Conservation (phyloP, 2,113 vertebrate species). For the Calyptommatus sinebrachiatus region DNA sequence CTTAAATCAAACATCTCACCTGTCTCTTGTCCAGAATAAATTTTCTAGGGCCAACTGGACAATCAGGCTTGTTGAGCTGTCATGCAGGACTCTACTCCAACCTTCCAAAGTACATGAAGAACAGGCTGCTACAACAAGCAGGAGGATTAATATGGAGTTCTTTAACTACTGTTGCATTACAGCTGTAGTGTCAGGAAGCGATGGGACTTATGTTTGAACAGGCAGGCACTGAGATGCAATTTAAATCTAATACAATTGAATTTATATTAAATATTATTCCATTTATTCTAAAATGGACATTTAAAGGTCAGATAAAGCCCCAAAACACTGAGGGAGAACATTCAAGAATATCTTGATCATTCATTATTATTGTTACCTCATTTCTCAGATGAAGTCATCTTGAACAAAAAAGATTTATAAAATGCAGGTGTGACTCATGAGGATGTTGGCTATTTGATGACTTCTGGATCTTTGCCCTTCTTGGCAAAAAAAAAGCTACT, state of each 20-base stretch:
- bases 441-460: no score
- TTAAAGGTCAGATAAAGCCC: not conserved
- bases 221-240: not conserved
- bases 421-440: not conserved
- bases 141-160: not conserved
- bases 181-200: no score
- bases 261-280: not conserved
- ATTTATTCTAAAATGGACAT: not conserved
- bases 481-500: no score
- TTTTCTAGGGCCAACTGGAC: conserved; percentile 11
- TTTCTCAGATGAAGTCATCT: not conserved
- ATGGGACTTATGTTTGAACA: no score
- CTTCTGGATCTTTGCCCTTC: no score
- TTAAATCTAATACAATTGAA: not conserved
- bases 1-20: conserved; percentile 12
- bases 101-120: conserved; percentile 1
- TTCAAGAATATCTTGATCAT: not conserved
- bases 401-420: not conserved
- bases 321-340: not conserved
- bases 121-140: not conserved
- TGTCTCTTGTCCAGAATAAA: conserved; percentile 30
- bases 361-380: not conserved
- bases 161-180: not conserved
- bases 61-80: conserved; percentile 1
- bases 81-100: not conserved